Conservation (phyloP, 2,113 vertebrate genomes). For the Rhadina sibilatrix region DNA sequence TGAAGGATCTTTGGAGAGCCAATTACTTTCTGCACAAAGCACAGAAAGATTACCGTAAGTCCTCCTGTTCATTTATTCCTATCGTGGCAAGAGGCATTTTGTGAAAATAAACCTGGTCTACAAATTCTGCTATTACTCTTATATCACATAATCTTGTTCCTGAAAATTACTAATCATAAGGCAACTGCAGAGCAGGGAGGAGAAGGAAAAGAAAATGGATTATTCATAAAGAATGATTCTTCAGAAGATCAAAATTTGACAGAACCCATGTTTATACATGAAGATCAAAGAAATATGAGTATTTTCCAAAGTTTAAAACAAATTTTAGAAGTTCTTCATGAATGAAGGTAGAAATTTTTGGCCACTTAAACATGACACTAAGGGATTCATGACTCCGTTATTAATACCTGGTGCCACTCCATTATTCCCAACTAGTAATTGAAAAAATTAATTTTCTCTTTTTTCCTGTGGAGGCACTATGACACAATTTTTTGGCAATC, state of each 20-base stretch:
- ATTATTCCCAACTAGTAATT: not conserved
- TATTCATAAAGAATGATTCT: not conserved
- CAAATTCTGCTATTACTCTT: constrained; percentile 2
- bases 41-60: not conserved
- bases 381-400: not conserved
- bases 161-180: constrained; percentile 31
- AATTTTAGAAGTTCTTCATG: not conserved
- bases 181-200: not conserved
- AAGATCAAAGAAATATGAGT: not conserved
- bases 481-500: not conserved
- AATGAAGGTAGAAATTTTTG: not conserved
- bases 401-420: not conserved
- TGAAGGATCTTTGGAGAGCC: not conserved
- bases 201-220: not conserved
- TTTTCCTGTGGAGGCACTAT: not conserved
- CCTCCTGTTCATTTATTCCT: not conserved
- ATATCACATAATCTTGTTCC: not conserved
- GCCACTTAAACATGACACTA: not conserved
- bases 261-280: not conserved
- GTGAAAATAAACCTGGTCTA: not conserved
- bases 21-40: not conserved
- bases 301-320: not conserved
- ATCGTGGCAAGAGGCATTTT: not conserved
- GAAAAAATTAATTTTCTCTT: not conserved
- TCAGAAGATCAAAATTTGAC: not conserved